Evolutionary conservation across 2,797 vertebrate genomes (phyloP).

Genomic region (Merluccius polli): DNA sequence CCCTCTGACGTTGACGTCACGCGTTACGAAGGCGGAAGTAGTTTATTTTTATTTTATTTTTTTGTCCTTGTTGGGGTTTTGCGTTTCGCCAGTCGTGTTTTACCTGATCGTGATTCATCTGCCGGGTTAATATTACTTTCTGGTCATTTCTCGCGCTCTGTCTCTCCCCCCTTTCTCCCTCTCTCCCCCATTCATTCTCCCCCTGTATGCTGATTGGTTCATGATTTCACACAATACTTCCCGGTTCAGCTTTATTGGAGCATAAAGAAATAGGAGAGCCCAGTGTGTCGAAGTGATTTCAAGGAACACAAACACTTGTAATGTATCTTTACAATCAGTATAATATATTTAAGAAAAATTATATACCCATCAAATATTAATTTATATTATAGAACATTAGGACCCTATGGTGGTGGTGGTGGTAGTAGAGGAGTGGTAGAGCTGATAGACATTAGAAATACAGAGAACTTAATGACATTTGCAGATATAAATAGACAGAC

Average conservation of each 20-base stretch:
- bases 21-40: not conserved
- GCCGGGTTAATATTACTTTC: not conserved
- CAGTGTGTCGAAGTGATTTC: not conserved
- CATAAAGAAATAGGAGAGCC: conserved; percentile 62
- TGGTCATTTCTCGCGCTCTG: not conserved
- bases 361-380: conserved; percentile 42
- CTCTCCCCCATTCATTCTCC: not conserved
- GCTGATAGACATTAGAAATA: conserved; percentile 21
- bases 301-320: conserved; percentile 46
- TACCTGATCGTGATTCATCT: not conserved
- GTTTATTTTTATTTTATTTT: too few relatives aligned
- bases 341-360: conserved; percentile 71
- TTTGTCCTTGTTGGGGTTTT: not conserved
- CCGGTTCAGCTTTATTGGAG: conserved; percentile 51
- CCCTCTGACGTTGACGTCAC: not conserved
- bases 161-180: conserved; percentile 10
- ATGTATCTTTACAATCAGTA: conserved; percentile 52
- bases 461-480: conserved; percentile 26
- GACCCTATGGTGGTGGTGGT: conserved; percentile 36
- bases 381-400: conserved; percentile 55
- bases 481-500: conserved; percentile 33
- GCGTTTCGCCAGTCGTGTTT: not conserved
- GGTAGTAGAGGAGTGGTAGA: conserved; percentile 24
- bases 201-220: not conserved
- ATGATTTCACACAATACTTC: conserved; percentile 40